A percentile compares a stretch with the other conserved stretches of the same genome.
phyloP scores from a whole-genome alignment of 2,797 vertebrate species.

The Gadopsis marmoratus region DNA sequence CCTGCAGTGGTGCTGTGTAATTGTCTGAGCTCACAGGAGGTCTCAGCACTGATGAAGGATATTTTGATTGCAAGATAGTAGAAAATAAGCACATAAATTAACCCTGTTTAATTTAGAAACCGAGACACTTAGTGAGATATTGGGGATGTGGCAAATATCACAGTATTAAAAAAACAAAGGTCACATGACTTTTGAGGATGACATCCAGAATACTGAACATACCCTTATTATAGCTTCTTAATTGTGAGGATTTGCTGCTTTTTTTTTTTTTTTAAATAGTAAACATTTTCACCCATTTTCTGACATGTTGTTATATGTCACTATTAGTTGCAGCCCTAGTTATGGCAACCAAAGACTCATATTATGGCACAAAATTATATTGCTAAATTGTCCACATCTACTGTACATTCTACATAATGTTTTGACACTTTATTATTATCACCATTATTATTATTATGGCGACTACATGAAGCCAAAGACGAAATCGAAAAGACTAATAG shows the following conservation, averaged over 20 bases:
- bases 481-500: neutral
- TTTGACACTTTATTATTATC: neutral
- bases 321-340: neutral
- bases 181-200: neutral
- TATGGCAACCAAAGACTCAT: neutral
- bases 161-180: neutral
- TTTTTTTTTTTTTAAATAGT: neutral
- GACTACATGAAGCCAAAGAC: neutral
- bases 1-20: constrained; percentile 56
- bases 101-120: constrained; percentile 34
- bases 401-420: neutral
- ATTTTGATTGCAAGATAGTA: constrained; percentile 25
- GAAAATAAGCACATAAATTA: constrained; percentile 47
- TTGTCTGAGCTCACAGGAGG: constrained; percentile 56
- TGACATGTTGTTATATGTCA: neutral
- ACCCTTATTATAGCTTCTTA: neutral
- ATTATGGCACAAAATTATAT: neutral
- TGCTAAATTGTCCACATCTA: neutral
- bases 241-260: neutral
- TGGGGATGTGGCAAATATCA: constrained; percentile 27
- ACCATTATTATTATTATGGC: neutral
- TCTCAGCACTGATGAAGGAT: constrained; percentile 62
- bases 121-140: constrained; percentile 31
- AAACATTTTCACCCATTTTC: neutral
- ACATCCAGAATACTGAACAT: neutral